A percentile compares a stretch with the other conserved stretches of the same genome.
phyloP scores from a whole-genome alignment of 2,113 vertebrate species.

The Microtus montanus region DNA sequence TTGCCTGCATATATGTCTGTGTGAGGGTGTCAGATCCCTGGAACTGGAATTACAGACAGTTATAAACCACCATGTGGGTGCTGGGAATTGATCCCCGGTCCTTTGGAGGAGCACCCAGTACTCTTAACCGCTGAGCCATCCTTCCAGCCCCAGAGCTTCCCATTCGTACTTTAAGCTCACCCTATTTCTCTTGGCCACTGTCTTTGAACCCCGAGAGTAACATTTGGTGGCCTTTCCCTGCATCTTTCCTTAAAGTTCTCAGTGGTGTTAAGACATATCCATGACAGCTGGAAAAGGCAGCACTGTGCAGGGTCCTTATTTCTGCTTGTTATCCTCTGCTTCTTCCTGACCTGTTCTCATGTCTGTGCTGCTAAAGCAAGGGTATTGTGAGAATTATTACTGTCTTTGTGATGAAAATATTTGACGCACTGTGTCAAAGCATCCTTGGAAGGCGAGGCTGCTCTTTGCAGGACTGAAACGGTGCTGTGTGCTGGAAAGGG shows the following conservation, averaged over 20 bases:
- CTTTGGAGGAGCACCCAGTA: neutral
- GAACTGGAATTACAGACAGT: neutral
- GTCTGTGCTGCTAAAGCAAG: neutral
- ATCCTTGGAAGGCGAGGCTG: neutral
- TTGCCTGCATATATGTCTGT: neutral
- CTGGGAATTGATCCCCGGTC: neutral
- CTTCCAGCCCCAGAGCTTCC: neutral
- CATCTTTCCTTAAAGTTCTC: neutral
- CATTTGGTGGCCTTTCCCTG: neutral
- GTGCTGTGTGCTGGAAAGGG: neutral
- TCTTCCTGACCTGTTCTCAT: neutral
- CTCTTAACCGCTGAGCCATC: neutral
- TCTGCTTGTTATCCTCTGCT: neutral
- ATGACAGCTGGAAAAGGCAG: neutral
- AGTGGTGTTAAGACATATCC: rapidly evolving
- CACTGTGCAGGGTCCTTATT: neutral
- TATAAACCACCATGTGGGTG: neutral
- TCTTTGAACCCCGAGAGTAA: neutral
- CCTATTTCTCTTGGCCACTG: neutral
- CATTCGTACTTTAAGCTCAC: neutral
- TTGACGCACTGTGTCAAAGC: neutral
- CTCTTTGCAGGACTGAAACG: neutral
- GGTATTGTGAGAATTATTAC: neutral
- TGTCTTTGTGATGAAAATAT: neutral
- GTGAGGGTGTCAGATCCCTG: neutral